A percentile compares a stretch with the other conserved stretches of the same genome.
These are phyloP conservation scores for Pasiphila rectangulata DNA, from an alignment of 2,888 invertebrate genomes.

Conservation along the genomic window DNA sequence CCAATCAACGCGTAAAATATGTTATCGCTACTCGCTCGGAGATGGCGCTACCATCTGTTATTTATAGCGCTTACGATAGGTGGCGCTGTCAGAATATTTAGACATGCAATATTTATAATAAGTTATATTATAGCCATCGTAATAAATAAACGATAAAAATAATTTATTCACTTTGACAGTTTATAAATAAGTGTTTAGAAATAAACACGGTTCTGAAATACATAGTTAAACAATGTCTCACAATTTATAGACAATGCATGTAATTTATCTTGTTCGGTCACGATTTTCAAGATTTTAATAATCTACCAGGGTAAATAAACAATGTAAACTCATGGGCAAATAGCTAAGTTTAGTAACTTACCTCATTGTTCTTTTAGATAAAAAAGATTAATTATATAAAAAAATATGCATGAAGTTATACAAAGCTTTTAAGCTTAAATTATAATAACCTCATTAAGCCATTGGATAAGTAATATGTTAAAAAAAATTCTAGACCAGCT, in stretches of 20 bases:
- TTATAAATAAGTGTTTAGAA: constrained; percentile 19
- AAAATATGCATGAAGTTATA: no score
- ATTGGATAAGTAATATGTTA: no score
- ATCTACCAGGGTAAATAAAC: no score
- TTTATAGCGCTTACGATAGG: constrained; percentile 19
- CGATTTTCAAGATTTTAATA: constrained; percentile 23
- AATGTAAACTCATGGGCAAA: no score
- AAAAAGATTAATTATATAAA: no score
- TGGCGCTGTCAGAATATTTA: constrained; percentile 25
- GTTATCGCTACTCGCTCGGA: constrained; percentile 48
- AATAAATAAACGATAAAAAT: constrained; percentile 4
- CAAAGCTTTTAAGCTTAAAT: no score
- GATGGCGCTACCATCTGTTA: constrained; percentile 46
- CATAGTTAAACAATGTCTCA: constrained; percentile 18
- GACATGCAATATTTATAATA: not conserved
- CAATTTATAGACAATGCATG: constrained; percentile 24
- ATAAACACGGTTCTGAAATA: constrained; percentile 14
- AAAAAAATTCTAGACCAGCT: no score
- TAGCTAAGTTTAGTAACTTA: no score
- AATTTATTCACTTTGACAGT: constrained; percentile 9
- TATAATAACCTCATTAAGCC: no score
- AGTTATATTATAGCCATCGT: not conserved
- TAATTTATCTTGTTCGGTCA: constrained; percentile 28
- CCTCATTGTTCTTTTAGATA: no score
- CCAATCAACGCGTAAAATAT: not conserved